Base-by-base conservation (phyloP, 2,888 invertebrate genomes). In the Herminia tarsipennalis region DNA sequence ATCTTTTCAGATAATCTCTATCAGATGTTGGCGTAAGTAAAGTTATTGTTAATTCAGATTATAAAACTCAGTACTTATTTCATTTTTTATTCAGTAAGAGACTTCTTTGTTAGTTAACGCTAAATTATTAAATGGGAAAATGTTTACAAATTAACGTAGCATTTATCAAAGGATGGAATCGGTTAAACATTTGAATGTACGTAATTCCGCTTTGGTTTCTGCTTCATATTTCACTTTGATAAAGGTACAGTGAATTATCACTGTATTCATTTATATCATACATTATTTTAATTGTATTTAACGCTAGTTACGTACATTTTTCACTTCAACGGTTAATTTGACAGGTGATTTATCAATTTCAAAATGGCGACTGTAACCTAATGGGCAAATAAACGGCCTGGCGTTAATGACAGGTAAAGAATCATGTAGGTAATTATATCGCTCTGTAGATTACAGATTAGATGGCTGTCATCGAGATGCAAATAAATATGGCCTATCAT, bases 401-500 rank as follows among this genome's bases (percentile, higher is more conserved):
- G n/a, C n/a, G n/a, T n/a, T n/a, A n/a, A n/a, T n/a, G n/a, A n/a
- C n/a, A n/a, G n/a, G n/a, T n/a, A n/a, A n/a, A n/a, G n/a, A n/a
- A n/a, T n/a, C n/a, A n/a, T n/a, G n/a, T n/a, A n/a, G n/a, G n/a
- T n/a, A n/a, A n/a, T n/a, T n/a, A n/a, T n/a, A n/a, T n/a, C n/a
- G n/a, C n/a, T n/a, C n/a, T n/a, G n/a, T n/a, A n/a, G n/a, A n/a
- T n/a, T n/a, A n/a, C n/a, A n/a, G n/a, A n/a, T n/a, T n/a, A n/a
- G n/a, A n/a, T n/a, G n/a, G 48, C 59, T 60, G 68, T 67, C 59
- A 66, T 27, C 35, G 8, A 5, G 12, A 52, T 59, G 59, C 61
- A 63, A 81, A 81, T 79, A 80, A 81, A 78, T 73, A 35, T 34
- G 24, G 33, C 70, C 66, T n/a, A n/a, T n/a, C n/a, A n/a, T n/a